Base-by-base conservation (phyloP, 2,888 invertebrate genomes). In the Drosophila mulleri region DNA sequence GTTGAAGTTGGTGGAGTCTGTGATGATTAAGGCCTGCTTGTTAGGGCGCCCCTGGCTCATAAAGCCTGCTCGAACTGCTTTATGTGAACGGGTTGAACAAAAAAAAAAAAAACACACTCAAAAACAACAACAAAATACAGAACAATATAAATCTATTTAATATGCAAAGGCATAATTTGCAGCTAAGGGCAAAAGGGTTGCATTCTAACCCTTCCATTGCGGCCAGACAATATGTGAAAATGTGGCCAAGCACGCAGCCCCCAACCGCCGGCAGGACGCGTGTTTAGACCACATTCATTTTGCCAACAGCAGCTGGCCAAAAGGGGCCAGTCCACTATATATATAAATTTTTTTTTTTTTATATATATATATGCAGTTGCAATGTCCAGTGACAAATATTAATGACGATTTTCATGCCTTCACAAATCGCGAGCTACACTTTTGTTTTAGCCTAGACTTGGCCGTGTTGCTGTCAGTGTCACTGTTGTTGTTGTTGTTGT, bases 351-450 rank as follows among this genome's bases (percentile, higher is more conserved):
- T 2, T 29, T 29, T 29, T 29, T 23, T 23, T 23, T 23, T 23
- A 2, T 23, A 2, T 23, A 23, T 23, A 23, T 23, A 77, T 83
- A 61, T 77, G 75, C 73, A 72, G 67, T 77, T 75, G 80, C 81
- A 84, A 79, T 90, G 91, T 82, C 84, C 89, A 89, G 91, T 91
- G 91, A 91, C 91, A 91, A 91, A 91, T 91, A 91, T 91, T 91
- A 91, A 91, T 91, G 91, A 91, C 91, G 85, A 88, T 90, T 90
- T 89, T 91, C 91, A 90, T 89, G 82, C 87, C 87, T 90, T 80
- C 84, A 80, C 78, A 78, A 78, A 78, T 78, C 78, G 79, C 41
- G 62, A 35, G 26, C 47, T 23, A 18, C 37, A 42, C 14, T 29
- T 26, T 26, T 8, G 9, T 42, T 32, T 53, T 67, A 47, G 41